Conservation (phyloP, 2,113 vertebrate species). For the Oenanthe oenanthe region DNA sequence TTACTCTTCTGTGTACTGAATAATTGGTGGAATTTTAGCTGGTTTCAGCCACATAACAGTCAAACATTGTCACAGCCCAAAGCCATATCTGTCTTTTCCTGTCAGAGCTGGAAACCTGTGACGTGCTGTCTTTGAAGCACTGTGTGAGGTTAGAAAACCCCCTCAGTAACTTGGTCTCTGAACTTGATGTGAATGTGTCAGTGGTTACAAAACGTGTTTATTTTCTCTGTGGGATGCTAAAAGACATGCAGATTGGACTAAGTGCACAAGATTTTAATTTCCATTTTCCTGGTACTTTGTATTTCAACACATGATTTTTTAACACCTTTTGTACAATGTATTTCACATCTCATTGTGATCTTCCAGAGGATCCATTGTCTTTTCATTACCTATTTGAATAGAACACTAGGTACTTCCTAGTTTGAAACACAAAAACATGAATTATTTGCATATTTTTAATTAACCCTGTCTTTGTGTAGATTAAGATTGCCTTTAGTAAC, state of each 20-base stretch:
- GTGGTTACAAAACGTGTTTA: slow-evolving; percentile 3
- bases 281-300: not conserved
- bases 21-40: slow-evolving; percentile 25
- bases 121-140: not conserved
- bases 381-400: slow-evolving; percentile 1
- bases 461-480: slow-evolving; percentile 37
- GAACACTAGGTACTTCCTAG: not conserved
- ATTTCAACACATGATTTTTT: not conserved
- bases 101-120: not conserved
- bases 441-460: slow-evolving; percentile 47
- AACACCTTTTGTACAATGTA: not conserved
- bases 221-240: not conserved
- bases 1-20: slow-evolving; percentile 11
- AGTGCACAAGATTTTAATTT: not conserved
- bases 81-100: slow-evolving; percentile 14
- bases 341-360: slow-evolving; percentile 6
- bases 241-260: not conserved
- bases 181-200: slow-evolving; percentile 19
- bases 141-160: not conserved
- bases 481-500: slow-evolving; percentile 33
- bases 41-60: not conserved
- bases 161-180: not conserved
- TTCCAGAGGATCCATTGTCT: slow-evolving; percentile 8
- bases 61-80: slow-evolving; percentile 9
- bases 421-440: slow-evolving; percentile 11